phyloP scores from a whole-genome alignment of 2,797 vertebrate genomes.

The Nannoperca obscura region DNA sequence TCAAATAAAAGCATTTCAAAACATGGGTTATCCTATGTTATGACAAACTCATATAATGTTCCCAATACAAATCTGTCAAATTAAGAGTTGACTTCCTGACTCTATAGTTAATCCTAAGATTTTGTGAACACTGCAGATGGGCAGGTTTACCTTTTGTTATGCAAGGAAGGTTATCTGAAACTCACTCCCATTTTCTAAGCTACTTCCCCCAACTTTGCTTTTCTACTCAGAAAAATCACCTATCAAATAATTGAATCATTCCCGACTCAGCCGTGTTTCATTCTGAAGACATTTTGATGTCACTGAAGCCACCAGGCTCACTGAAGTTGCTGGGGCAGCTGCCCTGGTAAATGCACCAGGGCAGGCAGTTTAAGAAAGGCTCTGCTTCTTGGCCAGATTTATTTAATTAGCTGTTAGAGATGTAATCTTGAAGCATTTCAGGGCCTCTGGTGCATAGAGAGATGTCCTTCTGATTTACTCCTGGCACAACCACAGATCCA shows the following conservation, averaged over 20 bases:
- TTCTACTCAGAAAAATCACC: slow-evolving; percentile 21
- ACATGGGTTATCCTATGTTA: background rate
- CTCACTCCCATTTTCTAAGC: slow-evolving; percentile 9
- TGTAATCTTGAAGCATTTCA: slow-evolving; percentile 34
- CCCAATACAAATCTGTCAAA: background rate
- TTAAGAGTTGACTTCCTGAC: slow-evolving; percentile 11
- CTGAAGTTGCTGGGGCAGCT: slow-evolving; percentile 27
- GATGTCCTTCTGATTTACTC: slow-evolving; percentile 41
- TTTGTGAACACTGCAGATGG: background rate
- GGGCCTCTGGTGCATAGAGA: slow-evolving; percentile 23
- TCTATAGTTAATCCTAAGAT: background rate
- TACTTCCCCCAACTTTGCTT: slow-evolving; percentile 20
- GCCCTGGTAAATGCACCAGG: slow-evolving; percentile 6
- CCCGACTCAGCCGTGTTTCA: slow-evolving; percentile 20
- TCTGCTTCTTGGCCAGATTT: slow-evolving; percentile 24
- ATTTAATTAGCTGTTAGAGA: slow-evolving; percentile 47
- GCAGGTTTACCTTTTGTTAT: background rate
- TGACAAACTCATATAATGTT: background rate
- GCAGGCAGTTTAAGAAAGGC: slow-evolving; percentile 3
- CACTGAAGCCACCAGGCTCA: slow-evolving; percentile 15
- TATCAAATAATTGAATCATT: slow-evolving; percentile 63
- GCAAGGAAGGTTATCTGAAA: slow-evolving; percentile 26
- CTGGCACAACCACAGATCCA: slow-evolving; percentile 6
- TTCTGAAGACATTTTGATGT: slow-evolving; percentile 35
- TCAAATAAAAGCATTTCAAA: background rate